These are phyloP conservation scores for Nylanderia fulva DNA, from an alignment of 1,140 invertebrate genomes.

Conservation along the genomic window DNA sequence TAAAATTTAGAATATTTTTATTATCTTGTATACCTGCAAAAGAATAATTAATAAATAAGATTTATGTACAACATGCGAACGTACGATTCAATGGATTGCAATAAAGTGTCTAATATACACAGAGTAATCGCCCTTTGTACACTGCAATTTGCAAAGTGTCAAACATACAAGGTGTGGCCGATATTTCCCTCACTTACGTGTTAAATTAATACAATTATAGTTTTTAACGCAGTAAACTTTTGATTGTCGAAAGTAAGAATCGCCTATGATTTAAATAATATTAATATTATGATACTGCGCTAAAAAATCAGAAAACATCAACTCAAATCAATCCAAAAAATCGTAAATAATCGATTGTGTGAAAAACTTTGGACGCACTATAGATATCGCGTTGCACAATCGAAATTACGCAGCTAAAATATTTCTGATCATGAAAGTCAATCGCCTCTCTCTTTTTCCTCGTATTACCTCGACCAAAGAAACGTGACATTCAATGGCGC, in stretches of 20 bases:
- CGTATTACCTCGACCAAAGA: slow-evolving; percentile 17
- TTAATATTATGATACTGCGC: not conserved
- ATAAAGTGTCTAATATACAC: slow-evolving; percentile 14
- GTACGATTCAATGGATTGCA: not conserved
- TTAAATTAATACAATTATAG: not conserved
- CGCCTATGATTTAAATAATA: not conserved
- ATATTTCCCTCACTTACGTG: not conserved
- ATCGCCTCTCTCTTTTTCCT: slow-evolving; percentile 37
- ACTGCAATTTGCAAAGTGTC: slow-evolving; percentile 1
- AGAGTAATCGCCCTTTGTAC: slow-evolving; percentile 11
- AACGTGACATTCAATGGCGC: slow-evolving; percentile 60
- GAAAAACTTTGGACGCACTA: not conserved
- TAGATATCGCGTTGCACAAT: not conserved
- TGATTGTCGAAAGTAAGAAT: no score
- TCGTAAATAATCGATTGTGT: not conserved
- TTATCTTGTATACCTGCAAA: not conserved
- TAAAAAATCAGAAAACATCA: not conserved
- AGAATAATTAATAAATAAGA: slow-evolving; percentile 2
- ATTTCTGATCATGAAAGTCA: slow-evolving; percentile 33
- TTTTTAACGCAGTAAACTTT: not conserved
- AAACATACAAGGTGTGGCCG: not conserved
- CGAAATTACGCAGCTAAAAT: slow-evolving; percentile 7
- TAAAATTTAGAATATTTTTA: no score
- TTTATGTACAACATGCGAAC: slow-evolving; percentile 3
- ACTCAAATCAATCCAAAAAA: not conserved